A percentile compares a stretch with the other conserved stretches of the same genome.
These are phyloP conservation scores for Nemapogon koenigi DNA, from an alignment of 2,888 invertebrate genomes.

Conservation along the genomic window DNA sequence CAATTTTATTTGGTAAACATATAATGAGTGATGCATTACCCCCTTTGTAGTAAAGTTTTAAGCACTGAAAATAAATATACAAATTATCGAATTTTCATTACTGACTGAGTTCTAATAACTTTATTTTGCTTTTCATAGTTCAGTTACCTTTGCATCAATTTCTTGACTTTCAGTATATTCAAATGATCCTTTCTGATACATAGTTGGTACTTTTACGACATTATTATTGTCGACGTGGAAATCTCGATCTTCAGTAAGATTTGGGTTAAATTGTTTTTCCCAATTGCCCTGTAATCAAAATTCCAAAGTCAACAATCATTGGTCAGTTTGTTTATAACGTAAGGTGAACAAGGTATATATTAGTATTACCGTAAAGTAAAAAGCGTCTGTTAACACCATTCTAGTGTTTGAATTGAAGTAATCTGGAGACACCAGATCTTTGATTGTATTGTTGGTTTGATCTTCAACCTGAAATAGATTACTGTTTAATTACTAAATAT, in stretches of 20 bases:
- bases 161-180: constrained; percentile 10
- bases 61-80: constrained; percentile 20
- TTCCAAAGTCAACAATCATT: neutral
- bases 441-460: constrained; percentile 26
- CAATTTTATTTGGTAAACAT: constrained; percentile 21
- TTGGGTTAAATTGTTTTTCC: constrained; percentile 11
- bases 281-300: constrained; percentile 12
- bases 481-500: too few relatives aligned
- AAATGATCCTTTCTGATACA: constrained; percentile 11
- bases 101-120: neutral
- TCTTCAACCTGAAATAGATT: constrained; percentile 24
- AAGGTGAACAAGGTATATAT: neutral
- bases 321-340: neutral
- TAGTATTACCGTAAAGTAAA: constrained; percentile 25
- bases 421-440: constrained; percentile 22
- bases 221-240: constrained; percentile 11
- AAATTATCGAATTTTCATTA: constrained; percentile 1
- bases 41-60: constrained; percentile 25
- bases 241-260: constrained; percentile 9
- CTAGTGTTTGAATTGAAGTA: constrained; percentile 22
- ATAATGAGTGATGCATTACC: constrained; percentile 21
- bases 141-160: constrained; percentile 13
- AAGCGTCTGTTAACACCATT: constrained; percentile 27
- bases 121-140: neutral
- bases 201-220: constrained; percentile 8